Base-by-base conservation (phyloP, 2,113 vertebrate species). In the Percopsis transmontana region DNA sequence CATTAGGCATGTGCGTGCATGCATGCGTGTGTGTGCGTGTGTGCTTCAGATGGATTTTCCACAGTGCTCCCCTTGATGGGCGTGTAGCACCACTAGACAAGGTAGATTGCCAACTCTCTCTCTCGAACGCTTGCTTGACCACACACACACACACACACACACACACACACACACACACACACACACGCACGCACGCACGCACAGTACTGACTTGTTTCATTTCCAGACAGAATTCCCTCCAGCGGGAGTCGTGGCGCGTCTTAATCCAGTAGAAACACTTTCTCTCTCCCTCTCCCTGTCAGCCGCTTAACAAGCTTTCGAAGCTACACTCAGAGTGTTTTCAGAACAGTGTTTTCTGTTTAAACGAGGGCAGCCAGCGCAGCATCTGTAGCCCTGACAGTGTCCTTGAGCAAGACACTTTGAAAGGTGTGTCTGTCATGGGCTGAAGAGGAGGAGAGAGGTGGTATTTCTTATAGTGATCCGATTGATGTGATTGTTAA, bases 31-130 rank as follows among this genome's bases (percentile, higher is more conserved):
- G 55, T 13, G 55, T 58, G 55, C 40, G 55, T 58, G 55, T 40
- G n/a, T 40, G 38, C 64, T 79, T 71, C 74, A 74, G 81, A 89
- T 83, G 81, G 81, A 78, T 89, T 89, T 89, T 89, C 87, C 82
- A 82, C 82, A 63, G 68, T 3, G 51, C 72, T 70, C 63, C 76
- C 42, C 73, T 79, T 62, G 70, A 86, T 68, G 78, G 83, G 83
- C 54, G 65, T 70, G 67, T 69, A 27, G 21, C 6, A 60, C 67
- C 57, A 59, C 58, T 11, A 72, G 76, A 79, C 60, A 63, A 70
- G 57, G 72, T 81, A 79, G 68, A 73, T 64, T 70, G 80, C 82
- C 82, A 86, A 66, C 70, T 68, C 23, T 12, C 65, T 68, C 15
- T 68, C 53, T 70, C 56, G 61, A 33, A 40, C 44, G 20, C n/a